Percentiles rank a stretch among this genome's conserved stretches.
Conservation (phyloP, 2,888 invertebrate species). For the Torymus tubicola region DNA sequence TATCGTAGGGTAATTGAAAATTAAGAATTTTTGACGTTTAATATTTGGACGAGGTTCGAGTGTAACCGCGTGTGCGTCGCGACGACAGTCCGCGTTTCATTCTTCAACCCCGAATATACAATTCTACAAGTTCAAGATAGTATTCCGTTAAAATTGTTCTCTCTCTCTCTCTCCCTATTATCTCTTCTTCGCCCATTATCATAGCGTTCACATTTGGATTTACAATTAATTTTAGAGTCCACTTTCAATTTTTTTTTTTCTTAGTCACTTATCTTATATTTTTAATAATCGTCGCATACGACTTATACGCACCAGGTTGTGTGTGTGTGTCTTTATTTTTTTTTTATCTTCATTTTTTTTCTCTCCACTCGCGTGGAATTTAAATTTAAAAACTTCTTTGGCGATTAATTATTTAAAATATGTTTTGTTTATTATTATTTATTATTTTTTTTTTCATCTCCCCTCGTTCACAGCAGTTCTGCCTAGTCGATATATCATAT, state of each 20-base stretch:
- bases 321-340: conserved; percentile 30
- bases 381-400: conserved; percentile 74
- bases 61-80: conserved; percentile 7
- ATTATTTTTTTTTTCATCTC: conserved; percentile 36
- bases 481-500: conserved; percentile 61
- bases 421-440: conserved; percentile 68
- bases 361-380: conserved; percentile 52
- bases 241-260: conserved; percentile 71
- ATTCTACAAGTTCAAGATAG: conserved; percentile 23
- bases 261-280: conserved; percentile 33
- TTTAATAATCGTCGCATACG: conserved; percentile 62
- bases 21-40: background rate
- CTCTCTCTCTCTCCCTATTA: background rate
- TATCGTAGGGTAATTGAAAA: no score
- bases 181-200: conserved; percentile 54
- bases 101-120: conserved; percentile 24
- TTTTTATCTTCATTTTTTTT: no score
- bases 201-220: conserved; percentile 57
- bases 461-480: conserved; percentile 59
- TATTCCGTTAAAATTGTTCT: conserved; percentile 22
- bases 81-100: background rate
- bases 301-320: conserved; percentile 69
- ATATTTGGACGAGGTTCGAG: conserved; percentile 20
- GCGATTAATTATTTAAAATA: conserved; percentile 76
- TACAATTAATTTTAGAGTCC: conserved; percentile 75